Conservation (phyloP, 2,113 vertebrate species). For the Crotalus viridis region DNA sequence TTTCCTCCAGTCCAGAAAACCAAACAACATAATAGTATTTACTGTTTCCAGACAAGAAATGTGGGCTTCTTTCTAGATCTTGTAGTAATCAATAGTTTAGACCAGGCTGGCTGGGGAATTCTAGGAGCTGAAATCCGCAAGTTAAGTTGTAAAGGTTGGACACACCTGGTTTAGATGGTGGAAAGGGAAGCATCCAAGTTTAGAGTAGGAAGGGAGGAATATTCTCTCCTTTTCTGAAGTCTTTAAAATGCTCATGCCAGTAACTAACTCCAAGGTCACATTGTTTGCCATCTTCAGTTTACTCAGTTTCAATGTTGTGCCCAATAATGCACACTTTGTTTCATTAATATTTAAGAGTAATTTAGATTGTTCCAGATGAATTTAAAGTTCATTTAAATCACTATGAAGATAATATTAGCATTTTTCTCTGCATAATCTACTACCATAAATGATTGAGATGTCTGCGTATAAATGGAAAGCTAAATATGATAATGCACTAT, state of each 20-base stretch:
- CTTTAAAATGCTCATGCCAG: slow-evolving; percentile 48
- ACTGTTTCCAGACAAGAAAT: slow-evolving; percentile 50
- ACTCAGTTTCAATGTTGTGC: slow-evolving; percentile 68
- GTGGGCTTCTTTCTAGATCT: slow-evolving; percentile 56
- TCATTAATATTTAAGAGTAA: slow-evolving; percentile 82
- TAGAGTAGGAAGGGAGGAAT: slow-evolving; percentile 43
- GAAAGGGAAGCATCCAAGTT: neutral
- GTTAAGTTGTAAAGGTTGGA: neutral
- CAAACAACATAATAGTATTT: slow-evolving; percentile 47
- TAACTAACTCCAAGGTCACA: slow-evolving; percentile 63
- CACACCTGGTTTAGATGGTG: neutral
- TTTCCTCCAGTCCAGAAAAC: slow-evolving; percentile 41
- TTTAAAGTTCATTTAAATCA: slow-evolving; percentile 79
- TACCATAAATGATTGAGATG: slow-evolving; percentile 72
- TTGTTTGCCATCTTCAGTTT: slow-evolving; percentile 57
- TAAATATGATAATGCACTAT: slow-evolving; percentile 69
- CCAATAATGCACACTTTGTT: slow-evolving; percentile 73
- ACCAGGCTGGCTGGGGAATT: neutral
- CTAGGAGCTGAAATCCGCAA: neutral
- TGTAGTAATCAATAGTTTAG: slow-evolving; percentile 48
- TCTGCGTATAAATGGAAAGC: slow-evolving; percentile 74
- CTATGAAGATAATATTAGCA: slow-evolving; percentile 75
- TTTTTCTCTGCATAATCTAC: slow-evolving; percentile 73
- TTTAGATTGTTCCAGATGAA: slow-evolving; percentile 77
- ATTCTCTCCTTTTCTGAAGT: slow-evolving; percentile 15